phyloP scores from a whole-genome alignment of 1,140 invertebrate genomes.

The Anastatus disparis region DNA sequence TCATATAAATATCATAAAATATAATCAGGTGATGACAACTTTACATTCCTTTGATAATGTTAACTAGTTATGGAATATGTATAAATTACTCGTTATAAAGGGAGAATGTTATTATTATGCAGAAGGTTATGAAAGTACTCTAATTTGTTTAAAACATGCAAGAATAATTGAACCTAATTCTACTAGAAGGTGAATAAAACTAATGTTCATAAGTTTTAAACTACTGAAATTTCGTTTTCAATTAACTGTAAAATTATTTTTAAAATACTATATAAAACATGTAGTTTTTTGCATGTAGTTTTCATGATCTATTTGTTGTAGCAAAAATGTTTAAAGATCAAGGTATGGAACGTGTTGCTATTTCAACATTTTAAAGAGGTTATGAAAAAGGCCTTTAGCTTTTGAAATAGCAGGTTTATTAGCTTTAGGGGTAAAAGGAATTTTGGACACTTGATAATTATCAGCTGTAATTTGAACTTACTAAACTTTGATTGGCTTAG shows the following conservation, averaged over 20 bases:
- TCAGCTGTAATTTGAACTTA: conserved; percentile 67
- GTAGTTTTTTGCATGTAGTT: no score
- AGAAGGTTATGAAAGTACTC: conserved; percentile 67
- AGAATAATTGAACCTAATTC: conserved; percentile 71
- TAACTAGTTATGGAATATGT: conserved; percentile 73
- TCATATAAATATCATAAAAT: conserved; percentile 73
- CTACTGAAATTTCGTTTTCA: no score
- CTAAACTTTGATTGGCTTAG: conserved; percentile 72
- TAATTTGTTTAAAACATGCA: conserved; percentile 65
- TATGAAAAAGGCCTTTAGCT: conserved; percentile 80
- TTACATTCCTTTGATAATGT: conserved; percentile 73
- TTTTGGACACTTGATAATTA: conserved; percentile 75
- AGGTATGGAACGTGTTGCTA: conserved; percentile 78
- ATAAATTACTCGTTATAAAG: conserved; percentile 72
- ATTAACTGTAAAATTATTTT: background rate
- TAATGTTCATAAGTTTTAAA: conserved; percentile 8
- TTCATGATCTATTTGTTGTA: no score
- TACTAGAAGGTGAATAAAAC: conserved; percentile 65
- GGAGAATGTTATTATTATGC: conserved; percentile 76
- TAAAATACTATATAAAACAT: no score
- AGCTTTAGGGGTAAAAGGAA: conserved; percentile 75
- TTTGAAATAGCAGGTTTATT: conserved; percentile 77
- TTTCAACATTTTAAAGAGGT: conserved; percentile 80
- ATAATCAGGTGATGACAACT: conserved; percentile 71
- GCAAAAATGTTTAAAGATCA: conserved; percentile 76